Evolutionary conservation across 2,797 vertebrate species (phyloP).

Genomic region (Ptychobarbus kaznakovi): DNA sequence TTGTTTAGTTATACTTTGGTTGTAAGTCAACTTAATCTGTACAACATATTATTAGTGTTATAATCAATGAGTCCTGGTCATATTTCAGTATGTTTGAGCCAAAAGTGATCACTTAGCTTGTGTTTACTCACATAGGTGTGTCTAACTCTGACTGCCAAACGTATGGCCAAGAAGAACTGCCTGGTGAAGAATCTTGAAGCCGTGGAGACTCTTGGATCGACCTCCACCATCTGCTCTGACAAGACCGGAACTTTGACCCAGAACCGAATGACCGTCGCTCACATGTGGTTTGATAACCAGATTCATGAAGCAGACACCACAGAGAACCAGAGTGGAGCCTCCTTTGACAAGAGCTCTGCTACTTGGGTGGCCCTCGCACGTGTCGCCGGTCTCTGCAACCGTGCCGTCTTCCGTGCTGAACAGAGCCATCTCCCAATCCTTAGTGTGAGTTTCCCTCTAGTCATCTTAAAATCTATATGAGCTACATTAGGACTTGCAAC

Average conservation of each 20-base stretch:
- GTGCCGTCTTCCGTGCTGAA: slow-evolving; percentile 93
- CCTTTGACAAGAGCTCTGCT: slow-evolving; percentile 90
- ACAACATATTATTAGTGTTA: too few relatives aligned
- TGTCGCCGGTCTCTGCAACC: slow-evolving; percentile 93
- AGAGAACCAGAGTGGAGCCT: slow-evolving; percentile 90
- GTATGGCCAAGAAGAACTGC: slow-evolving; percentile 98
- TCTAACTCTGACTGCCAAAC: slow-evolving; percentile 94
- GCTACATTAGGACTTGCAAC: too few relatives aligned
- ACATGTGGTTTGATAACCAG: slow-evolving; percentile 96
- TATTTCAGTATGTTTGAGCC: neutral
- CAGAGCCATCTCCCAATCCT: slow-evolving; percentile 91
- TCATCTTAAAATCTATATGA: neutral
- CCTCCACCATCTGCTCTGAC: slow-evolving; percentile 92
- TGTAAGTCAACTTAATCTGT: neutral
- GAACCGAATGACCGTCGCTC: slow-evolving; percentile 93
- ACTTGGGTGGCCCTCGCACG: slow-evolving; percentile 89
- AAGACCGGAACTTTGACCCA: slow-evolving; percentile 92
- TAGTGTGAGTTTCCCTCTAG: slow-evolving; percentile 77
- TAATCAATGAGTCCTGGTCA: neutral
- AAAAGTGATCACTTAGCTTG: neutral
- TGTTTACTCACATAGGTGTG: slow-evolving; percentile 80
- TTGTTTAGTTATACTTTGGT: neutral
- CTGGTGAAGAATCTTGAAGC: slow-evolving; percentile 96
- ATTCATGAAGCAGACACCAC: slow-evolving; percentile 94
- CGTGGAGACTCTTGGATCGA: slow-evolving; percentile 93